Conservation (phyloP, 2,888 invertebrate species). For the Pocota personata region DNA sequence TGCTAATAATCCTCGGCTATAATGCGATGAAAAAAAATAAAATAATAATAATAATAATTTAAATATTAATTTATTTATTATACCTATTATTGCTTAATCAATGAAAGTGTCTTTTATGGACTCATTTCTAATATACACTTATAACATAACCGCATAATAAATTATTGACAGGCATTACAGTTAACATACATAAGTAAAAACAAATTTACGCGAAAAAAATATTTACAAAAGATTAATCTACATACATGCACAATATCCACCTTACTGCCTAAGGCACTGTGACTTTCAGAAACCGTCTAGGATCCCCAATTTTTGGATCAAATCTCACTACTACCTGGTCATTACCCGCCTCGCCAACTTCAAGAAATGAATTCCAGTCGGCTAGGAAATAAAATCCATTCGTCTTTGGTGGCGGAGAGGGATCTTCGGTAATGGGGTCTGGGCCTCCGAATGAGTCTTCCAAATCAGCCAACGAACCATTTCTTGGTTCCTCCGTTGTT, state of each 20-base stretch:
- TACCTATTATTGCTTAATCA: not conserved
- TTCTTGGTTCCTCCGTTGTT: constrained; percentile 80
- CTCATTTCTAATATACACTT: not conserved
- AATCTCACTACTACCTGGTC: constrained; percentile 91
- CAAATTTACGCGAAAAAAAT: constrained; percentile 12
- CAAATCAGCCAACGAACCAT: constrained; percentile 84
- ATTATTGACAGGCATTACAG: constrained; percentile 47
- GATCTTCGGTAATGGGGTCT: constrained; percentile 85
- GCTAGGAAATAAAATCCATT: constrained; percentile 93
- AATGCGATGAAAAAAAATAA: too few relatives aligned
- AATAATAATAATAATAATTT: not conserved
- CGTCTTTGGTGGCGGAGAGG: constrained; percentile 86
- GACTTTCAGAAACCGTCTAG: constrained; percentile 89
- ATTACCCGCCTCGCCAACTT: constrained; percentile 89
- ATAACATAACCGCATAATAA: constrained; percentile 24
- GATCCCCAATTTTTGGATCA: constrained; percentile 91
- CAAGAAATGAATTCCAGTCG: constrained; percentile 94
- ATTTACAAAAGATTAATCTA: constrained; percentile 50
- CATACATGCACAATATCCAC: not conserved
- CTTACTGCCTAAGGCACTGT: constrained; percentile 86
- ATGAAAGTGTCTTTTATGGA: not conserved
- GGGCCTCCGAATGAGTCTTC: constrained; percentile 90
- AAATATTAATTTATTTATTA: not conserved
- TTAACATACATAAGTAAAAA: not conserved
- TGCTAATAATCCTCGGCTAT: too few relatives aligned